Base-by-base conservation (phyloP, 2,888 invertebrate genomes). In the Cecidostiba fungosa region DNA sequence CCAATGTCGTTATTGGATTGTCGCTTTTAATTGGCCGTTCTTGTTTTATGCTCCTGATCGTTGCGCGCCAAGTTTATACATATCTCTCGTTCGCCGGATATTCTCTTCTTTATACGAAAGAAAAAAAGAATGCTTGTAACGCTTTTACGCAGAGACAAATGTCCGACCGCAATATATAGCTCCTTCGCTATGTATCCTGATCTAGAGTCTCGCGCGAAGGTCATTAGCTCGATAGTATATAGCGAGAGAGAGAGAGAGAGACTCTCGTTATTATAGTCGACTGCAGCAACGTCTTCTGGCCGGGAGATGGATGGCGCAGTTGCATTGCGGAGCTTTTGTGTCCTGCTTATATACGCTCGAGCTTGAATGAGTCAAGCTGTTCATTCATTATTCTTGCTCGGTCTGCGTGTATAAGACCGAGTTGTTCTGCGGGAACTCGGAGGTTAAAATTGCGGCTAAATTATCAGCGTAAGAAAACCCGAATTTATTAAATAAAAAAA, bases 101-200 rank as follows among this genome's bases (percentile, higher is more conserved):
- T 32, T n/a, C n/a, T n/a, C n/a, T n/a, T n/a, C n/a, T n/a, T n/a
- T n/a, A n/a, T n/a, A n/a, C n/a, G n/a, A n/a, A n/a, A n/a, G n/a
- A n/a, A 6, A 50, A 50, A 50, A 50, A 50, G 14, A 50, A n/a
- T n/a, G n/a, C n/a, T n/a, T n/a, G n/a, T n/a, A n/a, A n/a, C 32
- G 19, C 36, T 59, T 77, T 77, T 36, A 59, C 59, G n/a, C 10
- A 36, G 59, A 59, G 76, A 77, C 36, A 36, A 77, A 77, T 77
- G 76, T 59, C 5, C 59, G 6, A 39, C 39, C 39, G 39, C 39
- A 19, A 5, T 0, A n/a, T n/a, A n/a, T n/a, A n/a, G n/a, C 50
- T 14, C 16, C 3, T 14, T 2, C 50, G 50, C 50, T 54, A 19
- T 19, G 54, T 16, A 19, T 54, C 54, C 19, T 23, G 23, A 59